Evolutionary conservation across 2,113 vertebrate species (phyloP).

Genomic region (Aptenodytes forsteri): DNA sequence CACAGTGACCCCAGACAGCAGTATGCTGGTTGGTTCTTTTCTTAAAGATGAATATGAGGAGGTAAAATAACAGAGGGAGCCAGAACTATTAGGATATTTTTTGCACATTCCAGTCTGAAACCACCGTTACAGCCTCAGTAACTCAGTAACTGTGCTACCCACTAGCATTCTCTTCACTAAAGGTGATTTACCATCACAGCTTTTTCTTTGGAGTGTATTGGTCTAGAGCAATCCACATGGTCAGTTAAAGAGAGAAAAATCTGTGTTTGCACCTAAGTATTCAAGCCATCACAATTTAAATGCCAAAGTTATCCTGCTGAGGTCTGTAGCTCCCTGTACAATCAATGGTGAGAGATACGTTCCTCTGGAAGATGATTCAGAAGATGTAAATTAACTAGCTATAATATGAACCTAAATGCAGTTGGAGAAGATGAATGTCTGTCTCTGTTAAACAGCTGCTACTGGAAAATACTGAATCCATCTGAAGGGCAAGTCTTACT

Average conservation of each 20-base stretch:
- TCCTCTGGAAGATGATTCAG: background rate
- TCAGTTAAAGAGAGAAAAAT: background rate
- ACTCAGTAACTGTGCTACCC: background rate
- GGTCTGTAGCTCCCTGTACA: background rate
- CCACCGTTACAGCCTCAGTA: background rate
- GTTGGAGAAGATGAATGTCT: background rate
- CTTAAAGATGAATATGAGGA: background rate
- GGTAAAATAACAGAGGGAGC: background rate
- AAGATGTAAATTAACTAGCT: background rate
- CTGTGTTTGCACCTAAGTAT: background rate
- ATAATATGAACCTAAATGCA: background rate
- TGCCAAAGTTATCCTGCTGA: background rate
- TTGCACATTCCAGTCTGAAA: background rate
- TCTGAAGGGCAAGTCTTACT: background rate
- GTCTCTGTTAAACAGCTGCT: background rate
- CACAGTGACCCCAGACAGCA: background rate
- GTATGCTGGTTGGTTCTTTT: background rate
- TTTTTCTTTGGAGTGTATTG: background rate
- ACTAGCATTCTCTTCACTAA: background rate
- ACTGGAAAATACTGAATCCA: background rate
- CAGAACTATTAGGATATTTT: background rate
- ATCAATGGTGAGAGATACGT: background rate
- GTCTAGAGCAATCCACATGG: background rate
- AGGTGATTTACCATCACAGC: background rate
- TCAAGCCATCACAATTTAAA: background rate